phyloP scores from a whole-genome alignment of 2,888 invertebrate genomes.

The Carterocephalus palaemon region DNA sequence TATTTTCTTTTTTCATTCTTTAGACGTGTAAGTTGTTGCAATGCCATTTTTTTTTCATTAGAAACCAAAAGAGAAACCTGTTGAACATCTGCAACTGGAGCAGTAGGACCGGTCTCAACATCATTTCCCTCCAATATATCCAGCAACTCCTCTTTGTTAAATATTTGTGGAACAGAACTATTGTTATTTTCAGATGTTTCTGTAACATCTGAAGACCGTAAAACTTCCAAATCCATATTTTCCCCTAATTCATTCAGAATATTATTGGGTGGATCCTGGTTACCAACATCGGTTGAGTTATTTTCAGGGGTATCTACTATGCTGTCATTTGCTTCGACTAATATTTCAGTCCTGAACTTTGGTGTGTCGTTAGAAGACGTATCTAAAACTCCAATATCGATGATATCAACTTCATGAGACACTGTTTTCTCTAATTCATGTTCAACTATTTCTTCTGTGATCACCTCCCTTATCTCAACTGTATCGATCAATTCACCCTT shows the following conservation, averaged over 20 bases:
- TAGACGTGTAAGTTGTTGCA: slow-evolving; percentile 60
- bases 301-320: slow-evolving; percentile 33
- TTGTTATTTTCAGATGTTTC: slow-evolving; percentile 63
- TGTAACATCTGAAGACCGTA: slow-evolving; percentile 56
- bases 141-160: slow-evolving; percentile 69
- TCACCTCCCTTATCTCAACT: slow-evolving; percentile 3
- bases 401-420: slow-evolving; percentile 27
- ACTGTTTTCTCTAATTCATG: slow-evolving; percentile 28
- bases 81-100: slow-evolving; percentile 29
- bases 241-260: slow-evolving; percentile 61
- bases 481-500: neutral
- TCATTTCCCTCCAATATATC: slow-evolving; percentile 72
- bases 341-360: slow-evolving; percentile 63
- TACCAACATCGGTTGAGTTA: slow-evolving; percentile 24
- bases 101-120: slow-evolving; percentile 38
- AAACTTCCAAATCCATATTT: slow-evolving; percentile 62
- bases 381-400: slow-evolving; percentile 37
- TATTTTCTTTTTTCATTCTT: slow-evolving; percentile 35
- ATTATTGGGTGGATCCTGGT: slow-evolving; percentile 44
- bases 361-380: slow-evolving; percentile 23
- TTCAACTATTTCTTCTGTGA: slow-evolving; percentile 30
- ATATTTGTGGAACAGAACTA: slow-evolving; percentile 52
- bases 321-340: slow-evolving; percentile 59
- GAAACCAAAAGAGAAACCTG: slow-evolving; percentile 29
- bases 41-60: slow-evolving; percentile 56